A percentile compares a stretch with the other conserved stretches of the same genome.
phyloP scores from a whole-genome alignment of 2,797 vertebrate genomes.

The Neoniphon sammara region DNA sequence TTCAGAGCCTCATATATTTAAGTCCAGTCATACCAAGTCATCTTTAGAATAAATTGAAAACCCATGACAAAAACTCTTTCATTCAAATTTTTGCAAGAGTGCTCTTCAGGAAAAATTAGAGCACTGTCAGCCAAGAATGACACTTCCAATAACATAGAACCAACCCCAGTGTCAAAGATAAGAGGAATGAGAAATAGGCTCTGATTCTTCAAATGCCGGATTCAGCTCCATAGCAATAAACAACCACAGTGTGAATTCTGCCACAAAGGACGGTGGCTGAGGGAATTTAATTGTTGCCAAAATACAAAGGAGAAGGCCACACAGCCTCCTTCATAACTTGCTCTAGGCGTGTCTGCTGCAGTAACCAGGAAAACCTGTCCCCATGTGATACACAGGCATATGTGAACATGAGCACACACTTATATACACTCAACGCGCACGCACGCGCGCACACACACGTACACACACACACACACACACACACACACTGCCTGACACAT shows the following conservation, averaged over 20 bases:
- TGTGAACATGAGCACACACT: slow-evolving; percentile 12
- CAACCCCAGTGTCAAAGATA: not conserved
- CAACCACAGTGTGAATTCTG: slow-evolving; percentile 22
- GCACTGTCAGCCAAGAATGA: not conserved
- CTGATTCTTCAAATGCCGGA: not conserved
- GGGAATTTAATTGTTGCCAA: slow-evolving; percentile 55
- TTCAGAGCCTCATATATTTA: too few relatives aligned
- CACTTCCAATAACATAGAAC: too few relatives aligned
- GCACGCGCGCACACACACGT: slow-evolving; percentile 26
- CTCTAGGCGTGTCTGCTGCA: slow-evolving; percentile 67
- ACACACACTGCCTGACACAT: slow-evolving; percentile 60
- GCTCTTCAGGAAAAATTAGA: not conserved
- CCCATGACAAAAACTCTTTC: not conserved
- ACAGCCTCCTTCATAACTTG: slow-evolving; percentile 45
- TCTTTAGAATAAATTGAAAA: not conserved
- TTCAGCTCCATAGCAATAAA: slow-evolving; percentile 4
- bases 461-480: slow-evolving; percentile 28
- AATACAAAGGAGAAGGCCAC: slow-evolving; percentile 45
- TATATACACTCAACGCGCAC: slow-evolving; percentile 7
- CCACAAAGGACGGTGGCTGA: slow-evolving; percentile 25
- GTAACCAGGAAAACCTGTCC: slow-evolving; percentile 80
- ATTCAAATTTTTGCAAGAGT: not conserved
- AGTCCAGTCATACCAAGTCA: too few relatives aligned
- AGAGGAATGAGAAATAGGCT: not conserved
- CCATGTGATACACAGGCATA: slow-evolving; percentile 42